phyloP scores from a whole-genome alignment of 2,797 vertebrate genomes.

The Poeciliopsis turneri region DNA sequence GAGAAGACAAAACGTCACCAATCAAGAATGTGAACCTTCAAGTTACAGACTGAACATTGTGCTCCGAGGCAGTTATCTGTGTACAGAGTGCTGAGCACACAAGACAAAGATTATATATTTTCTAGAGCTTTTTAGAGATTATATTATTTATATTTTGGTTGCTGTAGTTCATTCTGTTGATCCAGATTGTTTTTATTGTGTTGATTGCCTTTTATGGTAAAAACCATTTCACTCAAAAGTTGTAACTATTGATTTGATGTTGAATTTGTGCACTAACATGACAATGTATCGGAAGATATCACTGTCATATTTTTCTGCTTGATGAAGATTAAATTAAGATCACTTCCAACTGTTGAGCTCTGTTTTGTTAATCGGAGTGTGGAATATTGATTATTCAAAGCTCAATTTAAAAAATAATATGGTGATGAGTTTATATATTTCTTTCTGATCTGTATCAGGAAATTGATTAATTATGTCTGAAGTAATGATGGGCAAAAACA shows the following conservation, averaged over 20 bases:
- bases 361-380: neutral
- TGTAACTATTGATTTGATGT: slow-evolving; percentile 8
- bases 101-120: slow-evolving; percentile 31
- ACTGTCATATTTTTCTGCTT: neutral
- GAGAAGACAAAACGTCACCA: neutral
- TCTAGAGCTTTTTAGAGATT: slow-evolving; percentile 19
- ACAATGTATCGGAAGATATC: neutral
- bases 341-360: neutral
- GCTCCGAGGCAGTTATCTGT: slow-evolving; percentile 52
- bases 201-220: slow-evolving; percentile 14
- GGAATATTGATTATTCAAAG: neutral
- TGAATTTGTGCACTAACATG: slow-evolving; percentile 15
- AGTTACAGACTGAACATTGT: slow-evolving; percentile 22
- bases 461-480: neutral
- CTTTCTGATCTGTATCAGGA: neutral
- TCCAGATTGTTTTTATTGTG: slow-evolving; percentile 10
- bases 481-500: neutral
- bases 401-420: neutral
- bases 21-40: slow-evolving; percentile 26
- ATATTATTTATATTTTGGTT: slow-evolving; percentile 21
- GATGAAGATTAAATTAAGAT: neutral
- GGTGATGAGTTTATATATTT: neutral
- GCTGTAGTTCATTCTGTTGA: slow-evolving; percentile 21
- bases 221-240: slow-evolving; percentile 20
- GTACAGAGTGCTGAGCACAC: slow-evolving; percentile 23